These are phyloP conservation scores for Scolopax mira DNA, from an alignment of 2,113 vertebrate genomes.

Conservation along the genomic window DNA sequence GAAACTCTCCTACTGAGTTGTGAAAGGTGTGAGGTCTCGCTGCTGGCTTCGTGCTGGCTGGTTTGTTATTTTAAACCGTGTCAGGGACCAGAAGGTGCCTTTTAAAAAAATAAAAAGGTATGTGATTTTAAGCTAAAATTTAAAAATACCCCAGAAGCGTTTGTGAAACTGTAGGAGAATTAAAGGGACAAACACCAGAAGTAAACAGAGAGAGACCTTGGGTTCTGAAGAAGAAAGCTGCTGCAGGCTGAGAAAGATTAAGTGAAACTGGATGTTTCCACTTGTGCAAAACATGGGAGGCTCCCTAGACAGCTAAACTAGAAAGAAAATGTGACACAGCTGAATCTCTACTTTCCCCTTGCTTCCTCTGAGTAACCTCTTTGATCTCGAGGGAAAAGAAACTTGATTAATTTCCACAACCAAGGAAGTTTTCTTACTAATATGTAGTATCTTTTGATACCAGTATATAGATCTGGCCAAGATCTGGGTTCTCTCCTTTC, in stretches of 20 bases:
- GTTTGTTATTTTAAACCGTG: slow-evolving; percentile 36
- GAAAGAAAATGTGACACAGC: slow-evolving; percentile 11
- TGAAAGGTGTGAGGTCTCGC: background rate
- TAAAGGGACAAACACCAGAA: slow-evolving; percentile 38
- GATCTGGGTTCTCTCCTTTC: background rate
- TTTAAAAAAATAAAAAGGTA: background rate
- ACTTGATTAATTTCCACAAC: background rate
- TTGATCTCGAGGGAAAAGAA: background rate
- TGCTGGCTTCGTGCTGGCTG: background rate
- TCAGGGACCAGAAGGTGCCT: slow-evolving; percentile 39
- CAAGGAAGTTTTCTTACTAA: background rate
- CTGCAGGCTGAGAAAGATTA: background rate
- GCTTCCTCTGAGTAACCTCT: background rate
- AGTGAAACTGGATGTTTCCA: slow-evolving; percentile 10
- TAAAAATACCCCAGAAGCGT: slow-evolving; percentile 23
- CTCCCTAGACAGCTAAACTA: slow-evolving; percentile 19
- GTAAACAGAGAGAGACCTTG: background rate
- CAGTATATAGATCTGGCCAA: background rate
- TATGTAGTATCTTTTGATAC: background rate
- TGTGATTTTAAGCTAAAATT: slow-evolving; percentile 26
- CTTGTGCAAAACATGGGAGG: slow-evolving; percentile 3
- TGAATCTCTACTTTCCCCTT: background rate
- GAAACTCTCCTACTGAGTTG: background rate
- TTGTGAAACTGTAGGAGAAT: slow-evolving; percentile 17
- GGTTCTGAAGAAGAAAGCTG: background rate